Conservation (phyloP, 2,113 vertebrate genomes). For the rabbit (Oryctolagus cuniculus) region mOryCun1.1 NC_091437.1:58212501-58213000, state of each 20-base stretch:
- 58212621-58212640: not conserved
- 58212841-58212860: too few relatives aligned
- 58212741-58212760: not conserved
- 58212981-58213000: too few relatives aligned
- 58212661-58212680: not conserved
- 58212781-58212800: not conserved
- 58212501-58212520: conserved; percentile 69
- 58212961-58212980: too few relatives aligned
- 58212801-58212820: not conserved
- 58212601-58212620: conserved; percentile 46
- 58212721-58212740: not conserved
- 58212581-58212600: conserved; percentile 73
- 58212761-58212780: not conserved
- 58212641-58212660: not conserved
- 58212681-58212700: not conserved
- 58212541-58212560: conserved; percentile 79
- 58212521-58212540: conserved; percentile 85
- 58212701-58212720: not conserved
- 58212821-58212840: not conserved
- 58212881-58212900: too few relatives aligned
- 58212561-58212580: conserved; percentile 82
- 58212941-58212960: too few relatives aligned
- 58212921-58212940: too few relatives aligned
- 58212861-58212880: too few relatives aligned
- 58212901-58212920: too few relatives aligned